A percentile compares a stretch with the other conserved stretches of the same genome.
These are phyloP conservation scores for Drosophila limbata DNA, from an alignment of 2,888 invertebrate genomes.

Conservation along the genomic window DNA sequence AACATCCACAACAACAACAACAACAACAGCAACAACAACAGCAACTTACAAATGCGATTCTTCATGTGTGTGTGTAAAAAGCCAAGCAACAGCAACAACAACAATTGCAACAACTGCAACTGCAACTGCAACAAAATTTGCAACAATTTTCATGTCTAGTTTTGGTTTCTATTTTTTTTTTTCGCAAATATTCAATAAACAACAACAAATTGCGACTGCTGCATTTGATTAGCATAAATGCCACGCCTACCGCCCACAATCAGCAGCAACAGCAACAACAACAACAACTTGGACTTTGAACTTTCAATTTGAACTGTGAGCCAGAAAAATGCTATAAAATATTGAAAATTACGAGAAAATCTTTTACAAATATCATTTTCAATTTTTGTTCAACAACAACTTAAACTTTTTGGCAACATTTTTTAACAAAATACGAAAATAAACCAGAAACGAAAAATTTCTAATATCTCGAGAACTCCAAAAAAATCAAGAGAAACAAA, in stretches of 20 bases:
- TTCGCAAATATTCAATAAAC: conserved; percentile 15
- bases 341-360: conserved; percentile 4
- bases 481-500: background rate
- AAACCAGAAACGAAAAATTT: conserved; percentile 15
- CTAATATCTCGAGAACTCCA: conserved; percentile 21
- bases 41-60: conserved; percentile 53
- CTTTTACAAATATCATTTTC: conserved; percentile 37
- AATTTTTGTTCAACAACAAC: conserved; percentile 31
- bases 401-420: conserved; percentile 16
- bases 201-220: conserved; percentile 8
- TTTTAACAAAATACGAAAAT: background rate
- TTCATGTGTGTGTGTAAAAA: conserved; percentile 74
- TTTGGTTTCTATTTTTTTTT: conserved; percentile 23
- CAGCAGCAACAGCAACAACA: conserved; percentile 15
- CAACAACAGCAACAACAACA: conserved; percentile 28
- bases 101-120: conserved; percentile 18
- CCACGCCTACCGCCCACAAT: conserved; percentile 45
- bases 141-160: conserved; percentile 51
- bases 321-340: conserved; percentile 3
- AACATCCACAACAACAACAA: conserved; percentile 27
- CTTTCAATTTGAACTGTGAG: conserved; percentile 5
- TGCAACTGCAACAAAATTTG: conserved; percentile 35
- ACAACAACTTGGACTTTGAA: conserved; percentile 29
- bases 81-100: conserved; percentile 32
- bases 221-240: conserved; percentile 30